A percentile compares a stretch with the other conserved stretches of the same genome.
Evolutionary conservation across 2,888 invertebrate genomes (phyloP).

Genomic region (Apotomis turbidana): DNA sequence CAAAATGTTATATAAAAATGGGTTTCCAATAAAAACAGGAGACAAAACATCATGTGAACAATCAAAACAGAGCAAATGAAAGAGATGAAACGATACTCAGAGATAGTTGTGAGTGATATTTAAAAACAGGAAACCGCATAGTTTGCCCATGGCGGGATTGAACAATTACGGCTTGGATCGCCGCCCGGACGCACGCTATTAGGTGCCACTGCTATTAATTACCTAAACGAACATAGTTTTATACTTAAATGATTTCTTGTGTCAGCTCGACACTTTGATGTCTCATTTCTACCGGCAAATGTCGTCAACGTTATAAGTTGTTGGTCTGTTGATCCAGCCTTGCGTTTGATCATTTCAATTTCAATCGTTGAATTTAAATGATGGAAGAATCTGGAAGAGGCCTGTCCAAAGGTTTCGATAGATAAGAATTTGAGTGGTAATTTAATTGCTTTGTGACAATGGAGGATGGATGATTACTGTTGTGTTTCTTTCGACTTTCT

Average conservation of each 20-base stretch:
- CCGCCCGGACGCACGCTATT: slow-evolving; percentile 20
- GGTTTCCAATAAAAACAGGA: too few relatives aligned
- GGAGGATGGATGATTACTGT: too few relatives aligned
- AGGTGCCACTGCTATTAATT: slow-evolving; percentile 21
- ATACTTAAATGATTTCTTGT: slow-evolving; percentile 23
- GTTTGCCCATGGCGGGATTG: slow-evolving; percentile 26
- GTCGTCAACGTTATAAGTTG: background rate
- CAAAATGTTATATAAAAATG: too few relatives aligned
- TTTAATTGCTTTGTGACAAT: too few relatives aligned
- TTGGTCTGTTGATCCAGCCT: background rate
- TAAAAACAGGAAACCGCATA: slow-evolving; percentile 32
- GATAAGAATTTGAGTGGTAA: too few relatives aligned
- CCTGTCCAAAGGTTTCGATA: too few relatives aligned
- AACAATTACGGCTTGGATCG: slow-evolving; percentile 14
- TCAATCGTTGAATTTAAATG: too few relatives aligned
- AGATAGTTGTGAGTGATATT: slow-evolving; percentile 12
- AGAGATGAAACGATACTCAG: background rate
- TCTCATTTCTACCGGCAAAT: background rate
- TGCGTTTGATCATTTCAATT: too few relatives aligned
- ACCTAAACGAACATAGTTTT: slow-evolving; percentile 25
- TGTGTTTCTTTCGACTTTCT: too few relatives aligned
- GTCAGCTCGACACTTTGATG: slow-evolving; percentile 12
- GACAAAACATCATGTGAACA: too few relatives aligned
- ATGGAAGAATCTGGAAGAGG: too few relatives aligned
- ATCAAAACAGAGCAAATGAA: too few relatives aligned